Evolutionary conservation across 2,888 invertebrate species (phyloP).

Genomic region (Cenopis cana): DNA sequence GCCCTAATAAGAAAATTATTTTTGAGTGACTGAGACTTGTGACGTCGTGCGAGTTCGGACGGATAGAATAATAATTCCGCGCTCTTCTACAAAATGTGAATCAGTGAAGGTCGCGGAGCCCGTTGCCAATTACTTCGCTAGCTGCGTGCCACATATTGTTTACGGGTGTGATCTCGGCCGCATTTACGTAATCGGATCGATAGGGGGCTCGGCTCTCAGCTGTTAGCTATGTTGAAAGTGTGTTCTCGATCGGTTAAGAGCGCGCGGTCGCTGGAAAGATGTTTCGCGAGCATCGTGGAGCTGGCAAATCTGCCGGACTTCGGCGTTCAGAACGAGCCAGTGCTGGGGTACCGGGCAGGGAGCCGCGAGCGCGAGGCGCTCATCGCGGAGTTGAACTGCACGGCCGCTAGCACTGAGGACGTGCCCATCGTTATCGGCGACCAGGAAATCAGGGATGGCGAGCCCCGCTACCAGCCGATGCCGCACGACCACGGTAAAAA

Average conservation of each 20-base stretch:
- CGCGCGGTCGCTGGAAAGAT: constrained; percentile 71
- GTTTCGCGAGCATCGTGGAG: constrained; percentile 87
- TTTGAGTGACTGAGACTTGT: constrained; percentile 37
- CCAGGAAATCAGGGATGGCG: constrained; percentile 91
- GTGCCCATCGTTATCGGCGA: constrained; percentile 99
- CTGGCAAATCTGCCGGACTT: constrained; percentile 88
- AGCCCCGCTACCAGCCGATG: constrained; percentile 92
- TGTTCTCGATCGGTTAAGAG: constrained; percentile 78
- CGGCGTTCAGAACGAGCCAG: constrained; percentile 91
- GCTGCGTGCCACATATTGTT: constrained; percentile 47
- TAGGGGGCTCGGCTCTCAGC: constrained; percentile 44
- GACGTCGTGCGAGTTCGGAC: constrained; percentile 30
- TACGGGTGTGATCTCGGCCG: constrained; percentile 35
- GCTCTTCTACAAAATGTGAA: constrained; percentile 79
- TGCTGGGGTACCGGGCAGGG: constrained; percentile 92
- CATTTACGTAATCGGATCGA: constrained; percentile 59
- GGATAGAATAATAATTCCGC: constrained; percentile 48
- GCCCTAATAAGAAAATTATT: constrained; percentile 38
- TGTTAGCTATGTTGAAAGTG: constrained; percentile 58
- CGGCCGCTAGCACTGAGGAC: constrained; percentile 89
- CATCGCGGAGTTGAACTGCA: constrained; percentile 87
- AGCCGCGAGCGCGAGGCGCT: constrained; percentile 92
- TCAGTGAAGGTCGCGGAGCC: constrained; percentile 66
- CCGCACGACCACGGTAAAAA: constrained; percentile 96
- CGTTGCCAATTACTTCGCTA: constrained; percentile 54